A percentile compares a stretch with the other conserved stretches of the same genome.
These are phyloP conservation scores for Merluccius polli DNA, from an alignment of 2,797 vertebrate species.

Conservation along the genomic window DNA sequence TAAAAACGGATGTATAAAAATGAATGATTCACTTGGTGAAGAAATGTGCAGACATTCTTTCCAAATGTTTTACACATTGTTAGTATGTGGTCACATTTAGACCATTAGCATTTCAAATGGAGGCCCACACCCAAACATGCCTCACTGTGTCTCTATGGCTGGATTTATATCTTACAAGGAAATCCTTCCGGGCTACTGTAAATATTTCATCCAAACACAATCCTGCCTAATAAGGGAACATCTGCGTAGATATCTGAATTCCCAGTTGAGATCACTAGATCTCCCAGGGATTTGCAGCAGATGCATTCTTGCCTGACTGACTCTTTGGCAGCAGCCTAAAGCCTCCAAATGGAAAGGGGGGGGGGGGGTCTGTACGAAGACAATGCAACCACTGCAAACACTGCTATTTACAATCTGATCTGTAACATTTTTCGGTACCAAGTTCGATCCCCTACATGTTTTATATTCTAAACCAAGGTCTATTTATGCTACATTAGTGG, in stretches of 20 bases:
- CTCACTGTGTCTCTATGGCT: background rate
- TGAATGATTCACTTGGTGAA: background rate
- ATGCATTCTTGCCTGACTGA: background rate
- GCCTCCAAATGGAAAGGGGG: background rate
- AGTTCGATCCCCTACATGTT: background rate
- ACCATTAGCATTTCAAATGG: background rate
- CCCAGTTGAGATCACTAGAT: conserved; percentile 44
- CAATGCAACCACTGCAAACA: background rate
- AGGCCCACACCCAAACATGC: background rate
- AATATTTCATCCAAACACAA: conserved; percentile 48
- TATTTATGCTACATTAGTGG: background rate
- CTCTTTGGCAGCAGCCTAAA: background rate
- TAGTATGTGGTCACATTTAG: background rate
- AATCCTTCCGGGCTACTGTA: background rate
- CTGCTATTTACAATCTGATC: background rate
- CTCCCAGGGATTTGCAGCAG: conserved; percentile 39
- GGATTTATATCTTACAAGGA: conserved; percentile 25
- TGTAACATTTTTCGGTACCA: background rate
- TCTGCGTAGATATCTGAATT: conserved; percentile 53
- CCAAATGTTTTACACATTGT: background rate
- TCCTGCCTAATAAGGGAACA: conserved; percentile 75
- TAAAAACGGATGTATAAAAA: background rate
- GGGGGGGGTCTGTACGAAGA: background rate
- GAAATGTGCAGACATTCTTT: background rate
- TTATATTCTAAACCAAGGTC: background rate